Percentiles rank a stretch among this genome's conserved stretches.
Evolutionary conservation across 2,113 vertebrate genomes (phyloP).

Genomic region (Erythrocercus mccallii): DNA sequence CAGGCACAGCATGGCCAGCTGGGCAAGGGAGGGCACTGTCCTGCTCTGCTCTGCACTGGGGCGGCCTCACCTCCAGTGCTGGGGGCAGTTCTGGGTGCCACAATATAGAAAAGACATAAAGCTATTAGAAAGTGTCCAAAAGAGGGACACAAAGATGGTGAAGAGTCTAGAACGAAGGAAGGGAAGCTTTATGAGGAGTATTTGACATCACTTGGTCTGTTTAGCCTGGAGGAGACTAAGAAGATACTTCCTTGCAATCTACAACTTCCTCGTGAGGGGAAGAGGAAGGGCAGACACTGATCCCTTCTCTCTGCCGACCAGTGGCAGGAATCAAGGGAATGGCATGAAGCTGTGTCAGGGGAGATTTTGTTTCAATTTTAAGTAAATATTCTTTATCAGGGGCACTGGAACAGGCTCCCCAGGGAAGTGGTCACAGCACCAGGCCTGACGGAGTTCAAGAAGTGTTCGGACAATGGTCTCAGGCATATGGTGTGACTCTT

Average conservation of each 20-base stretch:
- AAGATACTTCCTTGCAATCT: no score
- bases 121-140: not conserved
- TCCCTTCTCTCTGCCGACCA: not conserved
- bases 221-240: not conserved
- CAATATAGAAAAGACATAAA: not conserved
- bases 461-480: not conserved
- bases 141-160: not conserved
- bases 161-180: not conserved
- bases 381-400: not conserved
- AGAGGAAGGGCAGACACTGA: not conserved
- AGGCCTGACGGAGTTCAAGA: not conserved
- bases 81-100: not conserved
- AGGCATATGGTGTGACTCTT: not conserved
- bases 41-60: fast-evolving
- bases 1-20: fast-evolving
- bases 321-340: not conserved
- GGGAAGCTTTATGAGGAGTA: not conserved
- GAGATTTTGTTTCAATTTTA: not conserved
- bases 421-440: not conserved
- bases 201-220: not conserved
- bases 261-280: not conserved
- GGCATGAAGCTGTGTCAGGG: not conserved
- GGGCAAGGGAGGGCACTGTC: not conserved
- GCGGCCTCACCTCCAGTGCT: fast-evolving
- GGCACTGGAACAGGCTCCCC: not conserved